Conservation (phyloP, 2,797 vertebrate genomes). For the Sebastes dallii region DNA sequence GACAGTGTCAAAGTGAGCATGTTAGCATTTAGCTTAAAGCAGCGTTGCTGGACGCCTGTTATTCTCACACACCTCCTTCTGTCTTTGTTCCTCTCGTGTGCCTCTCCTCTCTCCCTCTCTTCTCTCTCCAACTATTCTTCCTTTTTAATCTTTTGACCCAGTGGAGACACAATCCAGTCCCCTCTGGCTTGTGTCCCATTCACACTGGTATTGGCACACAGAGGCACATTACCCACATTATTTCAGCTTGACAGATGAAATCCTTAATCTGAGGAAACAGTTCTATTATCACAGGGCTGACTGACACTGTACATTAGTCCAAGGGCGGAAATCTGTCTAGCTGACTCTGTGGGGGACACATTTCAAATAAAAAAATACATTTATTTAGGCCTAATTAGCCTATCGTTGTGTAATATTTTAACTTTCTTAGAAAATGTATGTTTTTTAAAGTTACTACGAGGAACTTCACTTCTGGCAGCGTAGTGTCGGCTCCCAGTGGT, state of each 20-base stretch:
- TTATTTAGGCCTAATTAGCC: too few relatives aligned
- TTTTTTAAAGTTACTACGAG: too few relatives aligned
- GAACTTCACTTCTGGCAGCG: too few relatives aligned
- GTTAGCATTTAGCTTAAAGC: neutral
- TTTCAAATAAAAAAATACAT: too few relatives aligned
- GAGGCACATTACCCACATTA: neutral
- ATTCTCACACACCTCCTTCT: neutral
- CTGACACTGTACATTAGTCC: neutral
- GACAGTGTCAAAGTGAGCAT: neutral
- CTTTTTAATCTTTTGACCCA: neutral
- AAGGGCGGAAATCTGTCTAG: neutral
- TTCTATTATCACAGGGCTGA: neutral
- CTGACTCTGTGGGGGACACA: neutral
- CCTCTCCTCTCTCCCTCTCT: neutral
- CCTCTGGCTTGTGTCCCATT: neutral
- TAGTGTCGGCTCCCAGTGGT: too few relatives aligned
- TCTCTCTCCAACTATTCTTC: neutral
- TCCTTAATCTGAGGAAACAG: neutral
- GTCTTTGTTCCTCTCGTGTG: neutral
- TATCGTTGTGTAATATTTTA: too few relatives aligned
- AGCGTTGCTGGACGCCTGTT: neutral
- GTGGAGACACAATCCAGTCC: neutral
- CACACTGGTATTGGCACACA: neutral
- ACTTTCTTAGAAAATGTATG: too few relatives aligned
- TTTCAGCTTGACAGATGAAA: constrained; percentile 11